A percentile compares a stretch with the other conserved stretches of the same genome.
Conservation (phyloP, 37 sponge, comb jelly and placozoan species). For the Amphimedon queenslandica region DNA sequence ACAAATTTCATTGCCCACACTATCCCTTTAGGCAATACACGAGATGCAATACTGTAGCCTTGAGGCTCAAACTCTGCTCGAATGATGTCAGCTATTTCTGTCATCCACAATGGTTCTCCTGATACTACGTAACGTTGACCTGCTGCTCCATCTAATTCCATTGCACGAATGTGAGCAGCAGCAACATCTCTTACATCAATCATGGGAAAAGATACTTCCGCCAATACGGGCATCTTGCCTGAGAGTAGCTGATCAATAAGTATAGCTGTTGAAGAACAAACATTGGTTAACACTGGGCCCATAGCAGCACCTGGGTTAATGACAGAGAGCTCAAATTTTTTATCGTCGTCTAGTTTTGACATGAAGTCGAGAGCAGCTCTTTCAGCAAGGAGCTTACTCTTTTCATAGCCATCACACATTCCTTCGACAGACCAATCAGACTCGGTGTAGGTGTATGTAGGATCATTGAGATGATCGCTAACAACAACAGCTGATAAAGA, state of each 20-base stretch:
- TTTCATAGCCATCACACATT: too few species aligned
- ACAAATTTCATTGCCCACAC: conserved; percentile 42
- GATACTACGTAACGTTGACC: conserved; percentile 51
- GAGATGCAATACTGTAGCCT: conserved; percentile 56
- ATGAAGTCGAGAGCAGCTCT: too few species aligned
- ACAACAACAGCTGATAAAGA: conserved; percentile 55
- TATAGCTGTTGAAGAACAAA: conserved; percentile 19
- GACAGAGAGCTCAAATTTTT: conserved; percentile 78
- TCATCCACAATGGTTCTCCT: conserved; percentile 17
- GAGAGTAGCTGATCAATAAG: conserved; percentile 21
- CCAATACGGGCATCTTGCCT: conserved; percentile 47
- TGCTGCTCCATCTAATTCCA: conserved; percentile 57
- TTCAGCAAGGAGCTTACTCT: too few species aligned
- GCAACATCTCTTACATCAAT: conserved; percentile 89
- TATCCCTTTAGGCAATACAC: conserved; percentile 39
- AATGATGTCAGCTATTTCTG: conserved; percentile 50
- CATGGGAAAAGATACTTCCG: conserved; percentile 34
- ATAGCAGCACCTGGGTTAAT: conserved; percentile 64
- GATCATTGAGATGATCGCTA: conserved; percentile 28
- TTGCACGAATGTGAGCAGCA: conserved; percentile 81
- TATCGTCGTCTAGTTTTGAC: conserved; percentile 56
- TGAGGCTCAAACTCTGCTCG: conserved; percentile 63
- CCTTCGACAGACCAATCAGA: too few species aligned
- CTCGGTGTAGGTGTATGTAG: conserved; percentile 77
- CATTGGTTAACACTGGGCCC: conserved; percentile 69